A percentile compares a stretch with the other conserved stretches of the same genome.
These are phyloP conservation scores for Castor canadensis DNA, from an alignment of 2,113 vertebrate species.

Conservation along the genomic window DNA sequence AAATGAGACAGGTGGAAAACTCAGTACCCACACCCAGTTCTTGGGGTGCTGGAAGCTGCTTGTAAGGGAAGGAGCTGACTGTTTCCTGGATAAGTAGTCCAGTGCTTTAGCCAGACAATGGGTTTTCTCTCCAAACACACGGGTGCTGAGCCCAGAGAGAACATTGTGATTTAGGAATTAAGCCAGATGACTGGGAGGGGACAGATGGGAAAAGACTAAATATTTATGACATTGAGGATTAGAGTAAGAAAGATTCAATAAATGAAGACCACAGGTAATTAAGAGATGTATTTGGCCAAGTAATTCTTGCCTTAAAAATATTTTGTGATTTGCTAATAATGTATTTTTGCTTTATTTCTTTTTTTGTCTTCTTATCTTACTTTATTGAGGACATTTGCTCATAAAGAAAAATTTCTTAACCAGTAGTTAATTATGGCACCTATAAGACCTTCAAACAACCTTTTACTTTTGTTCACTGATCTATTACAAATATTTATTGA, in stretches of 20 bases:
- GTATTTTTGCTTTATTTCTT: background rate
- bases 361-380: background rate
- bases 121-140: background rate
- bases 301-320: background rate
- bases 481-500: background rate
- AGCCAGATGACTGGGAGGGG: conserved; percentile 38
- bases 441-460: background rate
- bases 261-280: conserved; percentile 14
- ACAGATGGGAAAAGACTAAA: conserved; percentile 53
- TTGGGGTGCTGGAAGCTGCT: background rate
- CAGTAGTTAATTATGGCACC: background rate
- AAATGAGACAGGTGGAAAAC: background rate
- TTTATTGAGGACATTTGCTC: background rate
- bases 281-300: background rate
- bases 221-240: conserved; percentile 40
- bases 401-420: background rate
- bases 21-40: background rate
- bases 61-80: background rate
- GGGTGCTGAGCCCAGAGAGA: background rate
- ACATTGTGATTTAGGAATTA: conserved; percentile 20
- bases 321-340: background rate
- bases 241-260: background rate
- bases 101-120: background rate
- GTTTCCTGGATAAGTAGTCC: background rate
- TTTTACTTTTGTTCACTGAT: background rate